Evolutionary conservation across 2,888 invertebrate genomes (phyloP).

Genomic region (Theristus sp.): DNA sequence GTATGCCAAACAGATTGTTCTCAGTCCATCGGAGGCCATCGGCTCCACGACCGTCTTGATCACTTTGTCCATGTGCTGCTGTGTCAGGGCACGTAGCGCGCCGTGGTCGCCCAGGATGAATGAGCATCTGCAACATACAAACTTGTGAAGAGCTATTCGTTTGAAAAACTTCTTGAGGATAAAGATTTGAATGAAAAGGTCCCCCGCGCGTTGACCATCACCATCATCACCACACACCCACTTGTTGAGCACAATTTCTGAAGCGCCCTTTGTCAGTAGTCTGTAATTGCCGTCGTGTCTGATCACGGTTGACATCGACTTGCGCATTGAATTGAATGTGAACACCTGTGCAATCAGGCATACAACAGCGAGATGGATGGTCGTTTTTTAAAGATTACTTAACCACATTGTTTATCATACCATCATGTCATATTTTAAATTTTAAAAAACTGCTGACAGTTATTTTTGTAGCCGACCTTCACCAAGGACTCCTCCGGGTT

Average conservation of each 20-base stretch:
- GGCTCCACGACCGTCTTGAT: slow-evolving; percentile 34
- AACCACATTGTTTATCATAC: not conserved
- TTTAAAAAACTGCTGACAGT: not conserved
- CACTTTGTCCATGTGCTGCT: slow-evolving; percentile 29
- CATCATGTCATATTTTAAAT: not conserved
- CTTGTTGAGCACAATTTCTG: slow-evolving; percentile 91
- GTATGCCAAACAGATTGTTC: slow-evolving; percentile 36
- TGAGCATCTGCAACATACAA: not conserved
- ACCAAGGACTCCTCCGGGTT: slow-evolving; percentile 22
- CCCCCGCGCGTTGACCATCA: not conserved
- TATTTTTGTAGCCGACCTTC: slow-evolving; percentile 16
- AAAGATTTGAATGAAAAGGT: no score
- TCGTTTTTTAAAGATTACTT: not conserved
- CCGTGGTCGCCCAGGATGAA: slow-evolving; percentile 17
- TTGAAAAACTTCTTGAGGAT: no score
- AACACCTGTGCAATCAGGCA: slow-evolving; percentile 32
- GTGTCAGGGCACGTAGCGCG: slow-evolving; percentile 22
- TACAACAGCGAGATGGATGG: no score
- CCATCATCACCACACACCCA: no score
- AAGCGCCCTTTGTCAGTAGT: slow-evolving; percentile 90
- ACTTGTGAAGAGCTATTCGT: not conserved
- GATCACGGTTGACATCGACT: slow-evolving; percentile 94
- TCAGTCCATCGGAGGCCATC: slow-evolving; percentile 36
- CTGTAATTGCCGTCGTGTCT: slow-evolving; percentile 57
- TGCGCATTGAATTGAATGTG: slow-evolving; percentile 97